phyloP scores from a whole-genome alignment of 1,140 invertebrate genomes.

The Nasonia vitripennis region DNA sequence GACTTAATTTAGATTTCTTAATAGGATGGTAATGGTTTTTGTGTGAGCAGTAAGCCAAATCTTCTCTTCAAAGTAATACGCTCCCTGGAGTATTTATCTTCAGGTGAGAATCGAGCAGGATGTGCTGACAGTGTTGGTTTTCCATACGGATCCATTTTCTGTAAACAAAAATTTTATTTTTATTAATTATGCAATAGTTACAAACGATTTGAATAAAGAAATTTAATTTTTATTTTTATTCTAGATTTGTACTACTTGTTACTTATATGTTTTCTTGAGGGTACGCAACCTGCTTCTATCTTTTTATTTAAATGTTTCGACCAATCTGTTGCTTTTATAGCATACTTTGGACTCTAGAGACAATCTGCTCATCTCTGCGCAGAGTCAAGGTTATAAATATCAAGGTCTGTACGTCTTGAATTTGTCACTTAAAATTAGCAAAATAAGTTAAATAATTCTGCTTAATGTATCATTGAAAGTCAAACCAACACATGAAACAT shows the following conservation, averaged over 20 bases:
- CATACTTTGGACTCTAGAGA: background rate
- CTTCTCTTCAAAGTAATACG: constrained; percentile 93
- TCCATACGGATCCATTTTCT: constrained; percentile 85
- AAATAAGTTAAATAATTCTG: background rate
- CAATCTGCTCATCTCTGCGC: background rate
- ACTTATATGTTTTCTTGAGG: background rate
- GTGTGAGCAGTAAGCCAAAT: constrained; percentile 92
- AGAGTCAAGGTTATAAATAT: background rate
- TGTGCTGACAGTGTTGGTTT: constrained; percentile 91
- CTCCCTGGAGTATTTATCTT: constrained; percentile 95
- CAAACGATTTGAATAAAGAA: background rate
- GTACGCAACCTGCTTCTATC: background rate
- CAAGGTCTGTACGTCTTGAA: background rate
- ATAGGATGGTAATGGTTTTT: constrained; percentile 85
- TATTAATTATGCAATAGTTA: background rate
- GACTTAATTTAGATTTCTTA: constrained; percentile 64
- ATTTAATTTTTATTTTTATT: background rate
- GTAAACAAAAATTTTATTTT: constrained; percentile 65
- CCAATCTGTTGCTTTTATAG: background rate
- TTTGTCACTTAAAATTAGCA: background rate
- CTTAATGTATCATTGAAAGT: background rate
- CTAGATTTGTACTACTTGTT: background rate
- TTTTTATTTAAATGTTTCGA: background rate
- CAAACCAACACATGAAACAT: too few relatives aligned
- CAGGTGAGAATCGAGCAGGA: constrained; percentile 96